Evolutionary conservation across 1,140 invertebrate genomes (phyloP).

Genomic region (Drosophila grimshawi): DNA sequence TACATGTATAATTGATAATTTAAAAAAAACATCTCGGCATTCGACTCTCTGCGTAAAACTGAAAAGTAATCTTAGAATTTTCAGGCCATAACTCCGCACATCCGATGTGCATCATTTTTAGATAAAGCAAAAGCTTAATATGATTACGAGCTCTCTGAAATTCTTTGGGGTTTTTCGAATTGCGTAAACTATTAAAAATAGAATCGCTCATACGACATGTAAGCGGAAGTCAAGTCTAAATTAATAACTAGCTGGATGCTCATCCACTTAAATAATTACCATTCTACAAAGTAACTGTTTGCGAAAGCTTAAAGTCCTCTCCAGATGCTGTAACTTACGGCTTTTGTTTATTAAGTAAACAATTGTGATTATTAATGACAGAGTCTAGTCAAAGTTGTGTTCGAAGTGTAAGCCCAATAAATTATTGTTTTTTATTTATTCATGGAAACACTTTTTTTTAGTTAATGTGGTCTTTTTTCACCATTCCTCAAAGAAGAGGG

Average conservation of each 20-base stretch:
- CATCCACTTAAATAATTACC: conserved; percentile 1
- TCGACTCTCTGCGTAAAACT: not conserved
- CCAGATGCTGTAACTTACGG: not conserved
- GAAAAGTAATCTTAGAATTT: not conserved
- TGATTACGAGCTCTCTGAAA: too few relatives aligned
- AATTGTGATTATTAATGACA: too few relatives aligned
- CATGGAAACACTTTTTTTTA: not conserved
- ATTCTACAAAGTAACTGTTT: not conserved
- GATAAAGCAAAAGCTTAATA: too few relatives aligned
- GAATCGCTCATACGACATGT: not conserved
- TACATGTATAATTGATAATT: not conserved
- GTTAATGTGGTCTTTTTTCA: not conserved
- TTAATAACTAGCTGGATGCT: not conserved
- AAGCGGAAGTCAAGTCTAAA: not conserved
- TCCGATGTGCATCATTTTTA: too few relatives aligned
- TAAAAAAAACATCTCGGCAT: not conserved
- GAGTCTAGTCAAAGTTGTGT: not conserved
- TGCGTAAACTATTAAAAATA: too few relatives aligned
- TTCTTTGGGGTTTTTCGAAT: too few relatives aligned
- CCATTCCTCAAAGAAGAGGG: not conserved
- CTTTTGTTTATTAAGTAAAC: not conserved
- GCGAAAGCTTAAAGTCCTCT: not conserved
- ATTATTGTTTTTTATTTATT: not conserved
- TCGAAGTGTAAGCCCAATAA: not conserved
- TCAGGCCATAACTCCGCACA: too few relatives aligned